Evolutionary conservation across 2,797 vertebrate species (phyloP).

Genomic region (Channallabes apus): DNA sequence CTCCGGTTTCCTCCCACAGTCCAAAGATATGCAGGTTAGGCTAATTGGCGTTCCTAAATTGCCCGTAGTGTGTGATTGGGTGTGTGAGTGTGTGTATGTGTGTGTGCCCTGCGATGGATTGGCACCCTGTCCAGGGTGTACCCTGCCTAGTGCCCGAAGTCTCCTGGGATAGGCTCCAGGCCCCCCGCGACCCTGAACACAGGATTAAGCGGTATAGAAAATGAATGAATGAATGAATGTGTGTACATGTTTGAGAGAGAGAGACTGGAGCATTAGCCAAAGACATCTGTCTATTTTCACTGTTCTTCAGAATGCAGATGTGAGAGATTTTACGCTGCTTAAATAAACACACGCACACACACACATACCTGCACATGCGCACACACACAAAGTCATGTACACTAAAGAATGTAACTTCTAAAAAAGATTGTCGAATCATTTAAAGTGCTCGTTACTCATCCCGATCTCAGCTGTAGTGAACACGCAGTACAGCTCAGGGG

Average conservation of each 20-base stretch:
- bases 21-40: too few relatives aligned
- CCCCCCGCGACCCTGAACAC: too few relatives aligned
- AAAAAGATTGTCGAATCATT: conserved; percentile 62
- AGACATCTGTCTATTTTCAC: background rate
- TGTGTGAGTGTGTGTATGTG: too few relatives aligned
- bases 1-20: too few relatives aligned
- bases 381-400: conserved; percentile 18
- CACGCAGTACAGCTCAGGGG: background rate
- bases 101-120: too few relatives aligned
- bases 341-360: background rate
- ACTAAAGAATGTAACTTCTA: conserved; percentile 36
- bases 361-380: conserved; percentile 14
- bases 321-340: background rate
- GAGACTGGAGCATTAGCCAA: background rate
- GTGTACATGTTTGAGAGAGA: background rate
- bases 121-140: too few relatives aligned
- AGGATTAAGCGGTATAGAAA: too few relatives aligned
- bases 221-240: too few relatives aligned
- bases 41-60: too few relatives aligned
- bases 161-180: too few relatives aligned
- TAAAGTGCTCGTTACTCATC: conserved; percentile 61
- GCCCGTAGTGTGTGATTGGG: too few relatives aligned
- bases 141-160: too few relatives aligned
- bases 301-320: background rate
- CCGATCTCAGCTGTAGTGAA: conserved; percentile 30